Conservation (phyloP, 1,140 invertebrate genomes). For the Anoplophora glabripennis region DNA sequence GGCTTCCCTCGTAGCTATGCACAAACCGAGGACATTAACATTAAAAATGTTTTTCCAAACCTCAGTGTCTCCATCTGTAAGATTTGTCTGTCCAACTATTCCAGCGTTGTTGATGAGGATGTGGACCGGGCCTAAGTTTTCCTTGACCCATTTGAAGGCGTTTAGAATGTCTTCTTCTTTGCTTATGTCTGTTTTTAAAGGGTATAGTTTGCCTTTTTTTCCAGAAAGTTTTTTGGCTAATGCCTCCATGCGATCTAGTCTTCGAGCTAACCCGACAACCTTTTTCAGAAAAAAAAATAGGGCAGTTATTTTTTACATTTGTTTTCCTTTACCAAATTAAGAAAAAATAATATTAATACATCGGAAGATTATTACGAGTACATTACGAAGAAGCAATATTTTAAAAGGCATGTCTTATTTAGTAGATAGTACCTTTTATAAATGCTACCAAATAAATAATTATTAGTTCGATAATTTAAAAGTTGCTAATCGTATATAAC, state of each 20-base stretch:
- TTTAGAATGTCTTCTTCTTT: slow-evolving; percentile 59
- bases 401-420: too few species aligned
- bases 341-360: too few species aligned
- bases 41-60: slow-evolving; percentile 20
- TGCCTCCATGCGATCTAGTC: slow-evolving; percentile 16
- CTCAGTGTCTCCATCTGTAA: slow-evolving; percentile 12
- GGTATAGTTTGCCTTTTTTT: slow-evolving; percentile 17
- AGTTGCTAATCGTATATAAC: too few species aligned
- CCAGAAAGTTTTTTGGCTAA: slow-evolving; percentile 1
- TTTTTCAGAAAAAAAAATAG: not conserved
- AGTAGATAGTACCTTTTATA: too few species aligned
- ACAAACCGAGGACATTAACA: slow-evolving; percentile 47
- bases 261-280: slow-evolving; percentile 27
- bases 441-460: too few species aligned
- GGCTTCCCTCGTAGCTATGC: slow-evolving; percentile 56
- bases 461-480: too few species aligned
- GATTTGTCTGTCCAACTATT: not conserved
- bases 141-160: slow-evolving; percentile 62
- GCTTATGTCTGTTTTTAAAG: slow-evolving; percentile 42
- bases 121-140: slow-evolving; percentile 61
- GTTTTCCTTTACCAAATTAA: too few species aligned
- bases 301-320: too few species aligned
- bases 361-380: too few species aligned
- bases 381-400: too few species aligned
- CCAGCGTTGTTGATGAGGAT: slow-evolving; percentile 76